Evolutionary conservation across 2,113 vertebrate genomes (phyloP).

Genomic region (Epinephelus lanceolatus): DNA sequence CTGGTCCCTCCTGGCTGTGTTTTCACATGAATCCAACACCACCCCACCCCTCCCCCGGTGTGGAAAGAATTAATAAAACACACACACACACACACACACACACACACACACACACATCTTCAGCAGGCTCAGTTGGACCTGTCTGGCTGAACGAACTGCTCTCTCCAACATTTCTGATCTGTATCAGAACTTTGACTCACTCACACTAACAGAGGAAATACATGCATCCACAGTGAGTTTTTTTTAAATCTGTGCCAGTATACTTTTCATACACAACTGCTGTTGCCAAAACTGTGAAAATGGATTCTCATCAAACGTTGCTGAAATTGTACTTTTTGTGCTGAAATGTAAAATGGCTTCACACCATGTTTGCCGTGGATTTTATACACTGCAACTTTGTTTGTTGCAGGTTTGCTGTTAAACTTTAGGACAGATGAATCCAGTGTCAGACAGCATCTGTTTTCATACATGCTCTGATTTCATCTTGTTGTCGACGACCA

Average conservation of each 20-base stretch:
- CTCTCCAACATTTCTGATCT: slow-evolving; percentile 9
- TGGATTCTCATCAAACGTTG: neutral
- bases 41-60: slow-evolving; percentile 26
- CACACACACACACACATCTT: slow-evolving; percentile 3
- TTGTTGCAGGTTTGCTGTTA: neutral
- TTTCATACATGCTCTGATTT: neutral
- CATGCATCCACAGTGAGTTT: neutral
- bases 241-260: neutral
- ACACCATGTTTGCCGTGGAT: neutral
- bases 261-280: neutral
- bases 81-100: slow-evolving; percentile 28
- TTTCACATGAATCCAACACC: slow-evolving; percentile 53
- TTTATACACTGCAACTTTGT: neutral
- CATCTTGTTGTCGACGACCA: neutral
- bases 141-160: neutral
- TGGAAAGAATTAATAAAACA: slow-evolving; percentile 66
- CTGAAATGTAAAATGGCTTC: neutral
- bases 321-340: neutral
- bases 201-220: neutral
- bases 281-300: neutral
- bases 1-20: slow-evolving; percentile 56
- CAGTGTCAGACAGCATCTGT: too few species aligned
- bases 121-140: neutral
- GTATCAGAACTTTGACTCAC: neutral
- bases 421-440: neutral